These are phyloP conservation scores for Plebejus melissa DNA, from an alignment of 2,888 invertebrate genomes.

Conservation along the genomic window DNA sequence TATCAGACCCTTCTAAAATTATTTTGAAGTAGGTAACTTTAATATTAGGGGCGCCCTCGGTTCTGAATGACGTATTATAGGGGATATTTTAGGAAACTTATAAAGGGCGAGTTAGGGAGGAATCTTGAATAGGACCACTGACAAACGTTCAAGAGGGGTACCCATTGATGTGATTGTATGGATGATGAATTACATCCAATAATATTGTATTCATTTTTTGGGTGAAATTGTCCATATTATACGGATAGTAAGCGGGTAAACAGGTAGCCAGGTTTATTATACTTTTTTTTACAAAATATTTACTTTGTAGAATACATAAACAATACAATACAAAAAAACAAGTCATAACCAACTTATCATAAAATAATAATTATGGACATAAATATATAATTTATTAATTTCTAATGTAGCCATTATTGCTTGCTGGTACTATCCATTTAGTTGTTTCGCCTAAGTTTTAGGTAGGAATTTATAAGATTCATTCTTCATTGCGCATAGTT, in stretches of 20 bases:
- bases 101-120: conserved; percentile 13
- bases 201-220: conserved; percentile 11
- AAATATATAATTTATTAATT: background rate
- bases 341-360: too few relatives aligned
- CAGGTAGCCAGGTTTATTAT: background rate
- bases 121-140: conserved; percentile 1
- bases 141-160: conserved; percentile 3
- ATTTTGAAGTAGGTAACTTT: background rate
- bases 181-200: background rate
- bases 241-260: background rate
- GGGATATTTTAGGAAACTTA: conserved; percentile 10
- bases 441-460: too few relatives aligned
- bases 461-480: too few relatives aligned
- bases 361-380: too few relatives aligned
- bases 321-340: too few relatives aligned
- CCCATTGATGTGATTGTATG: conserved; percentile 12
- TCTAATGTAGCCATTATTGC: background rate
- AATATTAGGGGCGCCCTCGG: conserved; percentile 4
- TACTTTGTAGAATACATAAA: too few relatives aligned
- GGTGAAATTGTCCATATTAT: background rate
- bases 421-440: too few relatives aligned
- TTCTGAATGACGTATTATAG: background rate
- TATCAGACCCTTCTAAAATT: background rate
- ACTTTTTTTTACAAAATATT: background rate
- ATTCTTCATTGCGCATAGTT: too few relatives aligned